A percentile compares a stretch with the other conserved stretches of the same genome.
These are phyloP conservation scores for Thamnaconus septentrionalis DNA, from an alignment of 2,113 vertebrate species.

Conservation along the genomic window DNA sequence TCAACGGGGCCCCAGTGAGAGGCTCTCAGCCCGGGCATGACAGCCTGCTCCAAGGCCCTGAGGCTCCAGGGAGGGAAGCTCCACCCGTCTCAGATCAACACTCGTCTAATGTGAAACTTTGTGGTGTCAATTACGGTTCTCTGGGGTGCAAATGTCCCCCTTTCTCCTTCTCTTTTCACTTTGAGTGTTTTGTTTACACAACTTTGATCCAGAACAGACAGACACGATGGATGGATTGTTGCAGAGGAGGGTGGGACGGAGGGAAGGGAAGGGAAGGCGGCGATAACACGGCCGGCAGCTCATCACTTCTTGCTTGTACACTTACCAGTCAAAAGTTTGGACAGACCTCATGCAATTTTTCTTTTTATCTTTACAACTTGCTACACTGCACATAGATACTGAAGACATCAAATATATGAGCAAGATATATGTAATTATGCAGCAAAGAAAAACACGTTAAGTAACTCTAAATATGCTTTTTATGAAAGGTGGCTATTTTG, in stretches of 20 bases:
- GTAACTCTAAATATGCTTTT: too few species aligned
- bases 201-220: constrained; percentile 1
- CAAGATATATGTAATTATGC: too few species aligned
- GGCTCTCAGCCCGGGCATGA: constrained; percentile 32
- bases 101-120: constrained; percentile 35
- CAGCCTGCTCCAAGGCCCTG: constrained; percentile 32
- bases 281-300: too few species aligned
- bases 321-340: too few species aligned
- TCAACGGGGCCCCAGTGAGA: constrained; percentile 19
- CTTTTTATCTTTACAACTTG: too few species aligned
- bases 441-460: too few species aligned
- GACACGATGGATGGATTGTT: constrained; percentile 41
- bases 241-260: not conserved
- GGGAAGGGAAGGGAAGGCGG: not conserved
- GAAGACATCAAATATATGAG: too few species aligned
- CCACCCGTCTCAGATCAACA: constrained; percentile 22
- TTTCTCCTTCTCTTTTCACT: not conserved
- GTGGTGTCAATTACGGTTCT: constrained; percentile 26
- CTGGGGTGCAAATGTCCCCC: not conserved
- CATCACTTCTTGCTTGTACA: too few species aligned
- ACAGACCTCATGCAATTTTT: too few species aligned
- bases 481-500: too few species aligned
- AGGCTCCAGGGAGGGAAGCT: constrained; percentile 21
- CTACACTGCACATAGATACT: too few species aligned
- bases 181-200: not conserved